Percentiles rank a stretch among this genome's conserved stretches.
phyloP scores from a whole-genome alignment of 2,797 vertebrate species.

The Squalus acanthias region DNA sequence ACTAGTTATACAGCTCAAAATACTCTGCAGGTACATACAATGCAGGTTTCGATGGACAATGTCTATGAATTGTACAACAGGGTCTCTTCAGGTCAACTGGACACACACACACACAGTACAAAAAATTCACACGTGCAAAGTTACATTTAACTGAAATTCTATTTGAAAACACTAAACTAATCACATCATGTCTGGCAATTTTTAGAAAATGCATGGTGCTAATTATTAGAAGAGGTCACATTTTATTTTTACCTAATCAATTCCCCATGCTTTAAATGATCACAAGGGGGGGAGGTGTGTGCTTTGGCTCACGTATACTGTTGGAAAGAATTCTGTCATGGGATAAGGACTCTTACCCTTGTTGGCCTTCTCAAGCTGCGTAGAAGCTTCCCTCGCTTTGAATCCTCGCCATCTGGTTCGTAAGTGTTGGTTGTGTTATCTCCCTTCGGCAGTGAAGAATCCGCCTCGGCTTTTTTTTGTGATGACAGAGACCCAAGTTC shows the following conservation, averaged over 20 bases:
- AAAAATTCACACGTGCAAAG: not conserved
- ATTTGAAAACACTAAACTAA: not conserved
- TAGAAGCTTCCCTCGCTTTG: constrained; percentile 80
- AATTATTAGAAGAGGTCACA: not conserved
- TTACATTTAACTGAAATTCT: not conserved
- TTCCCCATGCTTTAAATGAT: not conserved
- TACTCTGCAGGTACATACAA: not conserved
- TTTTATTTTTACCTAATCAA: not conserved
- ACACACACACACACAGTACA: too few species aligned
- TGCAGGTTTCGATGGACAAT: not conserved
- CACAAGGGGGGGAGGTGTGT: not conserved
- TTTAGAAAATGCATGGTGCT: not conserved
- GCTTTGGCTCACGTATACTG: not conserved
- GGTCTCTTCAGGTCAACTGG: not conserved
- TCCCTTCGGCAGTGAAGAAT: constrained; percentile 69
- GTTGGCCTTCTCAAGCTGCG: constrained; percentile 79
- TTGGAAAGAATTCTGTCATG: not conserved
- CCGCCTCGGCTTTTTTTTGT: constrained; percentile 76
- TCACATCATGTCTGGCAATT: not conserved
- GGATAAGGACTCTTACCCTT: constrained; percentile 63
- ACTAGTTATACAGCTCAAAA: not conserved
- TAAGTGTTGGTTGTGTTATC: constrained; percentile 77
- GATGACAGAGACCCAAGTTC: constrained; percentile 69
- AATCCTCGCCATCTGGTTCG: constrained; percentile 70
- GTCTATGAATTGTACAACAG: not conserved